These are phyloP conservation scores for Lagorchestes hirsutus DNA, from an alignment of 2,797 vertebrate genomes.

Conservation along the genomic window DNA sequence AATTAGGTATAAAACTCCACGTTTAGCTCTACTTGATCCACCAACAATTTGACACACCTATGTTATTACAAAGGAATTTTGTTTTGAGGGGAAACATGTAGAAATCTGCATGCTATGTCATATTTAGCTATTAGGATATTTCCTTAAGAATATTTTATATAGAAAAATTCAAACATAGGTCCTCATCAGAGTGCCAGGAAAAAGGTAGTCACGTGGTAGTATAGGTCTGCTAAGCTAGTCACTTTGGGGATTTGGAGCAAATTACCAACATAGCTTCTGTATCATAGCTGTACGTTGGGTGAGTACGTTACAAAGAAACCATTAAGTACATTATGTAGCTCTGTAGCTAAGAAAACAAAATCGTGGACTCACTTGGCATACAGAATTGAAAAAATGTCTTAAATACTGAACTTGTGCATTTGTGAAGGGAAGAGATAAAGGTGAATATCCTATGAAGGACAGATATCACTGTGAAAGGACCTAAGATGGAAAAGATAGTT, in stretches of 20 bases:
- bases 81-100: not conserved
- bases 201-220: conserved; percentile 30
- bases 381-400: conserved; percentile 35
- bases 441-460: not conserved
- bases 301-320: conserved; percentile 33
- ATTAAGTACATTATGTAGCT: not conserved
- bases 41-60: not conserved
- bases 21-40: not conserved
- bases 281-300: conserved; percentile 46
- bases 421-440: conserved; percentile 24
- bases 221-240: not conserved
- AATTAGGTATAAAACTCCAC: not conserved
- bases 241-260: conserved; percentile 27
- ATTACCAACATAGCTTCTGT: conserved; percentile 20
- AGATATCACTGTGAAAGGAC: not conserved
- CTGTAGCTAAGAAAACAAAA: conserved; percentile 44
- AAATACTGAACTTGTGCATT: conserved; percentile 9
- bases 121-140: not conserved
- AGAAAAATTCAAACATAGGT: conserved; percentile 3
- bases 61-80: not conserved
- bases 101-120: not conserved
- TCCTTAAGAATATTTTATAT: conserved; percentile 1
- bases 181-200: not conserved
- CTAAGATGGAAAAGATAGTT: not conserved
- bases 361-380: not conserved